Evolutionary conservation across 2,888 invertebrate genomes (phyloP), one percentile per base, ranked within the genome.

Genomic region (Clitarchus hookeri): DNA sequence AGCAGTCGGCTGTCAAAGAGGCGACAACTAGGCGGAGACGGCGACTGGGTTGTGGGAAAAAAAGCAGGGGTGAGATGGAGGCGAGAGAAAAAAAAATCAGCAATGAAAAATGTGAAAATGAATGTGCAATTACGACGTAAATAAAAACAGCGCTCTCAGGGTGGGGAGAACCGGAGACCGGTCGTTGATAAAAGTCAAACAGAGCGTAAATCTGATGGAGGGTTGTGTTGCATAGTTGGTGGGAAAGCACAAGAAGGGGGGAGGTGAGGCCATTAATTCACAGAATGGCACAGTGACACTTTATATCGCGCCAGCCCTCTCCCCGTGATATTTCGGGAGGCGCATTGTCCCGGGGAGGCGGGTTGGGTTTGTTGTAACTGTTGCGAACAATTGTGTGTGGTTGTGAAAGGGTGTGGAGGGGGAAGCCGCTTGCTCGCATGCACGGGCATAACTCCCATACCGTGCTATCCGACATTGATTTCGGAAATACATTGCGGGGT

Each of bases 41-140:
- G 65, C n/a, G 65, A 4, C 3, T 23, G 12, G 65, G 65, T 65
- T n/a, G 65, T 23, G 65, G 23, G n/a, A 23, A 65, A 48, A 48
- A 48, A 48, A 48, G 48, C 16, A 8, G 11, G 48, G 6, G 48
- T 48, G 53, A 53, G 53, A 53, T 53, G 65, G 48, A 65, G 0
- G 65, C 2, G n/a, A 9, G 65, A 65, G 23, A 65, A 9, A 19
- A 65, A 65, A 65, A 65, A 65, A 65, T 16, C 23, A 8, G 65
- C n/a, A 6, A 65, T 65, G 65, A 23, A 65, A 65, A 65, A 23
- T 65, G 65, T n/a, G n/a, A 65, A 65, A 65, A 65, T 65, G 19
- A 65, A 65, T 65, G 65, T n/a, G 65, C 65, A 65, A 65, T 65
- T 65, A 65, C 65, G 65, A 65, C 65, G 65, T 65, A 65, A 65